These are phyloP conservation scores for Myotis brandtii DNA, from an alignment of 2,113 vertebrate species.

Conservation along the genomic window DNA sequence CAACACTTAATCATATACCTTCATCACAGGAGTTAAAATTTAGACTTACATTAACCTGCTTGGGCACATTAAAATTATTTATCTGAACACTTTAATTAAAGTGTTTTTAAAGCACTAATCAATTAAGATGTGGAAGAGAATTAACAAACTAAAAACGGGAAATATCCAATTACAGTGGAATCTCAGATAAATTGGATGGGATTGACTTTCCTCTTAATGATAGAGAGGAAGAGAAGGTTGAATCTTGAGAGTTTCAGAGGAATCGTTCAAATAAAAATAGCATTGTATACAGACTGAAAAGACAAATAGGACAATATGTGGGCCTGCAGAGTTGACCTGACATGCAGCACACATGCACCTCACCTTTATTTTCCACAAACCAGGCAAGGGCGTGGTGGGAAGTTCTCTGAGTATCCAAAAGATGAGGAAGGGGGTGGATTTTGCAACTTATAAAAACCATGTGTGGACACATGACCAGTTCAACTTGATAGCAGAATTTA, in stretches of 20 bases:
- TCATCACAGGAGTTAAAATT: not conserved
- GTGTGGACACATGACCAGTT: not conserved
- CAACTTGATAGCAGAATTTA: not conserved
- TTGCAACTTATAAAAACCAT: not conserved
- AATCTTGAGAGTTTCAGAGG: not conserved
- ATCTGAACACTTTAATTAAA: not conserved
- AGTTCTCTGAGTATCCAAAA: not conserved
- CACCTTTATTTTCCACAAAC: not conserved
- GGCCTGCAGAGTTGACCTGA: not conserved
- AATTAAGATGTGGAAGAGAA: not conserved
- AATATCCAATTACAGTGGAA: not conserved
- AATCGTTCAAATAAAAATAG: slow-evolving; percentile 5
- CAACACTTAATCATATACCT: not conserved
- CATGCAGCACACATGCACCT: not conserved
- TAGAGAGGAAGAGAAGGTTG: not conserved
- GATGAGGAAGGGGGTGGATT: not conserved
- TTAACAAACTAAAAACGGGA: not conserved
- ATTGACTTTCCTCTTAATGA: not conserved
- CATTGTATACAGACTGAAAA: not conserved
- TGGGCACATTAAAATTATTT: not conserved
- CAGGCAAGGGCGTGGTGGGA: not conserved
- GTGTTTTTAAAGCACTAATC: not conserved
- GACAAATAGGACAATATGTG: not conserved
- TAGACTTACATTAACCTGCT: not conserved
- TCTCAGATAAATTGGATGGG: slow-evolving; percentile 7